phyloP scores from a whole-genome alignment of 2,888 invertebrate species.

The Asteroscopus sphinx region DNA sequence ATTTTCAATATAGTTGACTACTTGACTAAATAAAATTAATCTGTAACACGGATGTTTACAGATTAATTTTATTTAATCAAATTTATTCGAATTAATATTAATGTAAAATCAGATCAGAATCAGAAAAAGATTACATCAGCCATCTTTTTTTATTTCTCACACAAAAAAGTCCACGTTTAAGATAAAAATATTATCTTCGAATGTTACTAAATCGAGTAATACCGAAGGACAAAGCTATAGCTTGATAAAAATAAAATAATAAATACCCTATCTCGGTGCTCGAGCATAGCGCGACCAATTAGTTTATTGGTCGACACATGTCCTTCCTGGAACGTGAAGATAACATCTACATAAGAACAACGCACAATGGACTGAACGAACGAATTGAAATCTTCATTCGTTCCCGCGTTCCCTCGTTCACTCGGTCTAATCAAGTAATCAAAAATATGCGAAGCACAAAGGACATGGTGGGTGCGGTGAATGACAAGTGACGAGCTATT shows the following conservation, averaged over 20 bases:
- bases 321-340: conserved; percentile 85
- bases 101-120: too few species aligned
- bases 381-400: conserved; percentile 25
- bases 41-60: too few species aligned
- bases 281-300: conserved; percentile 85
- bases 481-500: too few species aligned
- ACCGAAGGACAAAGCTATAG: conserved; percentile 46
- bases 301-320: conserved; percentile 88
- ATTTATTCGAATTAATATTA: too few species aligned
- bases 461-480: too few species aligned
- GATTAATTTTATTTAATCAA: too few species aligned
- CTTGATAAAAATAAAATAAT: conserved; percentile 73
- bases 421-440: too few species aligned
- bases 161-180: neutral
- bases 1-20: too few species aligned
- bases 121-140: too few species aligned
- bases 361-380: conserved; percentile 46
- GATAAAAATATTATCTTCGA: neutral
- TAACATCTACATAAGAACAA: conserved; percentile 73
- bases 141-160: neutral
- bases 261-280: conserved; percentile 70
- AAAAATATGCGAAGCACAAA: too few species aligned
- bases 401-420: too few species aligned
- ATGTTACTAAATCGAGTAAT: conserved; percentile 13
- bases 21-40: too few species aligned